A percentile compares a stretch with the other conserved stretches of the same genome.
phyloP scores from a whole-genome alignment of 1,140 invertebrate genomes.

The Yoshiicerus persimilis region DNA sequence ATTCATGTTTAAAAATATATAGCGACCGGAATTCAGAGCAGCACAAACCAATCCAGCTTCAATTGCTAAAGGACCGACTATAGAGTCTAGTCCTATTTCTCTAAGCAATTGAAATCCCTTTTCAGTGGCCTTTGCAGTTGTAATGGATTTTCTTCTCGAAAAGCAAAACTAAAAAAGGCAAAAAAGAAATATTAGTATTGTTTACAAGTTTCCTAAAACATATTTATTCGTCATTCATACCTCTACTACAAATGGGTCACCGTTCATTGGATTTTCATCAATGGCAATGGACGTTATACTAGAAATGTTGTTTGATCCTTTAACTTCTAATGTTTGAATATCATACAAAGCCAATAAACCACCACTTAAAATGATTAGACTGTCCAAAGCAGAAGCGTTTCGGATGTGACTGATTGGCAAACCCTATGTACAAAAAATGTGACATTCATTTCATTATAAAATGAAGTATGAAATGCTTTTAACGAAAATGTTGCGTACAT shows the following conservation, averaged over 20 bases:
- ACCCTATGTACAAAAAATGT: slow-evolving; percentile 27
- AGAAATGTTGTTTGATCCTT: slow-evolving; percentile 32
- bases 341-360: slow-evolving; percentile 41
- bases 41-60: slow-evolving; percentile 46
- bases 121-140: slow-evolving; percentile 36
- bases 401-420: slow-evolving; percentile 40
- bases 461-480: no score
- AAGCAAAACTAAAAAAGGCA: slow-evolving; percentile 38
- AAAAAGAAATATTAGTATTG: background rate
- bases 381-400: slow-evolving; percentile 45
- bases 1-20: slow-evolving; percentile 43
- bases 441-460: no score
- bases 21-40: slow-evolving; percentile 36
- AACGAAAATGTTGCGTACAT: no score
- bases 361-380: slow-evolving; percentile 42
- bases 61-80: slow-evolving; percentile 30
- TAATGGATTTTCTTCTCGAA: slow-evolving; percentile 35
- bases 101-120: slow-evolving; percentile 40
- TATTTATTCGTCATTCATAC: slow-evolving; percentile 2
- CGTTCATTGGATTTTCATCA: slow-evolving; percentile 45
- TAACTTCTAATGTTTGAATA: slow-evolving; percentile 42
- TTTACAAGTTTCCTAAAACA: background rate
- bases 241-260: slow-evolving; percentile 43
- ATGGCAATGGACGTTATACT: slow-evolving; percentile 39
- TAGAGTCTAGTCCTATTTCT: slow-evolving; percentile 42